Evolutionary conservation across 2,113 vertebrate species (phyloP), one percentile per base, ranked within the genome.

Genomic region (Zapus hudsonius): DNA sequence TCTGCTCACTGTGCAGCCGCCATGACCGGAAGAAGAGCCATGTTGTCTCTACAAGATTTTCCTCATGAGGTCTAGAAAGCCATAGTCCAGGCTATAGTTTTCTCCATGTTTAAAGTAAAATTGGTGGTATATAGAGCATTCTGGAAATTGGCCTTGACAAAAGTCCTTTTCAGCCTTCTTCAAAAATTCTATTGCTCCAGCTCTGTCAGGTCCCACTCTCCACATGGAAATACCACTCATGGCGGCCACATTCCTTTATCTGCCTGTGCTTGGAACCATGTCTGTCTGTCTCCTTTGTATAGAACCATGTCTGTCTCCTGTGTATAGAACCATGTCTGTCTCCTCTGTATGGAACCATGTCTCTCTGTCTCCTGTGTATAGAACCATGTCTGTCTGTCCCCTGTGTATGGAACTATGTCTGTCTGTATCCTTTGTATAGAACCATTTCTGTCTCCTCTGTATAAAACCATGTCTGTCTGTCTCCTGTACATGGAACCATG

Each of bases 201-300:
- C 22, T 69, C 23, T 72, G 67, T n/a, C 9, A 40, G 7, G 33
- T 15, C 13, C 47, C 22, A 19, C 27, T 78, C 66, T 44, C 67
- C 4, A 8, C 2, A 31, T 13, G 0, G 27, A 78, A 59, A n/a
- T 19, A 13, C 17, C 8, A 1, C 17, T 23, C 22, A 17, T 0
- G 2, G 10, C 17, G 29, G 20, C 55, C 25, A 57, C 0, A 5
- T 3, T 44, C 89, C 20, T 64, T 5, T 6, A 74, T 4, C 44
- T n/a, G 63, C 38, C 12, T 23, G 40, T 3, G 20, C 36, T 2
- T 40, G 55, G 55, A 70, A 25, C 33, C n/a, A 3, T n/a, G n/a
- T n/a, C n/a, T n/a, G n/a, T n/a, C n/a, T n/a, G n/a, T n/a, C n/a
- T n/a, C n/a, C n/a, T n/a, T n/a, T n/a, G n/a, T n/a, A n/a, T n/a